These are phyloP conservation scores for Corvus cornix DNA, from an alignment of 2,113 vertebrate species.

Conservation along the genomic window DNA sequence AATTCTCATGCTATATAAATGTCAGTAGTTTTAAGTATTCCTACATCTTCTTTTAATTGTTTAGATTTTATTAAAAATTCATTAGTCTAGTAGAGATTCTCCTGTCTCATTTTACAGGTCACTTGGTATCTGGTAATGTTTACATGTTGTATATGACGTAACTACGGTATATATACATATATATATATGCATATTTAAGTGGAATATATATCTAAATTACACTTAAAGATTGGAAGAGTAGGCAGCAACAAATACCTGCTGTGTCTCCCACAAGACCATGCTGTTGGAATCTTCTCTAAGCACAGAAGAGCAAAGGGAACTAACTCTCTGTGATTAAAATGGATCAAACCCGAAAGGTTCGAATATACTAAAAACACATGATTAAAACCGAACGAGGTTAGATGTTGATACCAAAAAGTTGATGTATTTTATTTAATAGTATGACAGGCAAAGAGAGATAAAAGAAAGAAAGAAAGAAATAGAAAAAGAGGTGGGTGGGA, in stretches of 20 bases:
- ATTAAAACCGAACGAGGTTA: not conserved
- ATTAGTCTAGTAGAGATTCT: not conserved
- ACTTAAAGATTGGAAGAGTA: not conserved
- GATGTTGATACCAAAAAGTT: not conserved
- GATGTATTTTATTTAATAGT: not conserved
- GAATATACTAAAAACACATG: not conserved
- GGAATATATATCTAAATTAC: not conserved
- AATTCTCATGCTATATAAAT: not conserved
- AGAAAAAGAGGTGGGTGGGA: too few species aligned
- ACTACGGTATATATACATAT: not conserved
- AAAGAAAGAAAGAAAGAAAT: not conserved
- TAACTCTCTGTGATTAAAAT: not conserved
- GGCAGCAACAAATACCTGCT: not conserved
- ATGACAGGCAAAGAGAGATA: too few species aligned
- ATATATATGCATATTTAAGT: not conserved
- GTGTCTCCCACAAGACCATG: not conserved
- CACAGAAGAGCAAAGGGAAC: not conserved
- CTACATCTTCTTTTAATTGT: not conserved
- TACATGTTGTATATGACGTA: not conserved
- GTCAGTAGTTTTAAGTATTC: not conserved
- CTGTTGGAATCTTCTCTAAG: not conserved
- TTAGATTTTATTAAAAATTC: not conserved
- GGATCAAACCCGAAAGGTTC: not conserved
- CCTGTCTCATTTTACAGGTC: not conserved
- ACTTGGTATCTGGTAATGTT: not conserved